Base-by-base conservation (phyloP, 2,113 vertebrate species). In the Odobenus rosmarus region DNA sequence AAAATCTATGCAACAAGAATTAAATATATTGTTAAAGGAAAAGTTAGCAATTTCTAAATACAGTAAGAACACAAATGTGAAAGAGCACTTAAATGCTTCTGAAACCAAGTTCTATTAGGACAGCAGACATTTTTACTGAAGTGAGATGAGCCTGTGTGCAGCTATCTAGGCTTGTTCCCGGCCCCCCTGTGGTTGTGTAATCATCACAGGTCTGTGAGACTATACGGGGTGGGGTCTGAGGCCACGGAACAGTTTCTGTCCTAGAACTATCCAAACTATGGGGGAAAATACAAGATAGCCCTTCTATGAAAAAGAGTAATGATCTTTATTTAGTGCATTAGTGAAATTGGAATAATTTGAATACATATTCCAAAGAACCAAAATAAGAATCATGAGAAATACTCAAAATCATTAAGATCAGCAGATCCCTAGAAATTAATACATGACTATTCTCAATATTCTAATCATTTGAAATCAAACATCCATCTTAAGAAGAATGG, bases 1-100 rank as follows among this genome's bases (percentile, higher is more conserved):
- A 99, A 99, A 97, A 99, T 99, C 99, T 99, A 93, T 26, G 88
- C 33, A 49, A 97, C 49, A 71, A 94, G 71, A 93, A 97, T 96
- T 51, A 87, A 87, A 53, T 14, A 53, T 1, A 10, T 31, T 31
- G 39, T 77, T 88, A 76, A 69, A 90, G 12, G 36, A 36, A 89
- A 97, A 87, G 81, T 1, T 1, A 90, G 23, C 19, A 67, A 18
- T 71, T 89, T 88, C 55, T 88, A 24, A 92, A 67, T 61, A 71
- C 4, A 59, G 31, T 5, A 80, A 80, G 77, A 95, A n/a, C 93
- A 84, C 21, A 76, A 77, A 88, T 36, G 24, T n/a, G 7, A 88
- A 33, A 95, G 42, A 84, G 28, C 53, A 90, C 6, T 55, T 57
- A 84, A 80, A 9, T 77, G 21, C 26, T 71, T 92, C 61, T 95